A percentile compares a stretch with the other conserved stretches of the same genome.
Evolutionary conservation across 2,888 invertebrate species (phyloP).

Genomic region (Spicauda simplicius): DNA sequence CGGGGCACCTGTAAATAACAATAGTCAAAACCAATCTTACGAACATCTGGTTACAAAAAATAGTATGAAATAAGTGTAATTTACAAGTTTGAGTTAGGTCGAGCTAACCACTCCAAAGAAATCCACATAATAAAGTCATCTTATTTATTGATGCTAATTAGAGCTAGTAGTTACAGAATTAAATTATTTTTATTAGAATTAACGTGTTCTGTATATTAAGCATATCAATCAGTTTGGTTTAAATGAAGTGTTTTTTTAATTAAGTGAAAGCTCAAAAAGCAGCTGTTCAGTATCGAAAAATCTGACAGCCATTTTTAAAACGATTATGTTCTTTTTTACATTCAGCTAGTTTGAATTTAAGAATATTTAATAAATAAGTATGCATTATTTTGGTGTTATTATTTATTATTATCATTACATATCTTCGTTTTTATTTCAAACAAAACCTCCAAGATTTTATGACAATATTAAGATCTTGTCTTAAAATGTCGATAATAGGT

Average conservation of each 20-base stretch:
- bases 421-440: neutral
- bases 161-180: conserved; percentile 73
- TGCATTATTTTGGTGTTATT: conserved; percentile 34
- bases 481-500: too few species aligned
- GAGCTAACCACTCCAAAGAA: conserved; percentile 62
- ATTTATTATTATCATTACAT: neutral
- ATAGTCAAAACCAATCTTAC: conserved; percentile 36
- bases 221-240: conserved; percentile 61
- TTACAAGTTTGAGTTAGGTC: conserved; percentile 45
- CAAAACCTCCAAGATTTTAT: too few species aligned
- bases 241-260: conserved; percentile 64
- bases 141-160: conserved; percentile 81
- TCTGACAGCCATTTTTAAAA: conserved; percentile 56
- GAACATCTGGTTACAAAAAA: conserved; percentile 29
- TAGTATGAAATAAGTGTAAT: conserved; percentile 28
- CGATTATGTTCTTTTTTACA: conserved; percentile 66
- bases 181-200: conserved; percentile 76
- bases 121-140: conserved; percentile 74
- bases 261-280: conserved; percentile 72
- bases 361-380: conserved; percentile 76
- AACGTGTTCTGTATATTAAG: conserved; percentile 81
- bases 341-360: conserved; percentile 71
- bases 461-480: too few species aligned
- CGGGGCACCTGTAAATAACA: conserved; percentile 41
- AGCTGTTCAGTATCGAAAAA: conserved; percentile 54